Evolutionary conservation across 2,797 vertebrate species (phyloP).

Genomic region (Emys orbicularis): DNA sequence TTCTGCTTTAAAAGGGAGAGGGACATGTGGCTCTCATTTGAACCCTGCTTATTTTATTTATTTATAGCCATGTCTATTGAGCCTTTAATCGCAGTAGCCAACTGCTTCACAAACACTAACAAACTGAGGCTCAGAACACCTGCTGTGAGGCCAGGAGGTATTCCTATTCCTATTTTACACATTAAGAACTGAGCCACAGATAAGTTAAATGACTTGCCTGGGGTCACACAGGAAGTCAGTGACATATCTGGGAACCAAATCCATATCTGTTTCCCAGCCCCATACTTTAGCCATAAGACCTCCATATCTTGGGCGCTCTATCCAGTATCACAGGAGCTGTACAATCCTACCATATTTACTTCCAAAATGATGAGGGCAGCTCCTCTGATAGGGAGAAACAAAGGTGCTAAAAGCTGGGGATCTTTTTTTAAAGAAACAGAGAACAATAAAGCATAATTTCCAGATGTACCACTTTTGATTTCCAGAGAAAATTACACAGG

Average conservation of each 20-base stretch:
- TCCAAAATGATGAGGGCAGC: not conserved
- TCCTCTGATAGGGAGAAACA: not conserved
- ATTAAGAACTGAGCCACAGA: not conserved
- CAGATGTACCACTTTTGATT: constrained; percentile 20
- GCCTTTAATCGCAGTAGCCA: not conserved
- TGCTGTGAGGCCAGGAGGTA: not conserved
- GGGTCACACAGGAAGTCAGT: not conserved
- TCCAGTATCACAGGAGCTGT: not conserved
- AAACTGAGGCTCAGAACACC: not conserved
- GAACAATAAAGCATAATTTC: not conserved
- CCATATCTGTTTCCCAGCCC: not conserved
- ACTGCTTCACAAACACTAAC: not conserved
- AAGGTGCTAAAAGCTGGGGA: not conserved
- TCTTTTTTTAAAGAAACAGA: not conserved
- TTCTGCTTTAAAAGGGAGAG: not conserved
- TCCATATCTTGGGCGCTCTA: not conserved
- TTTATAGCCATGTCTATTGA: not conserved
- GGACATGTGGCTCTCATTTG: not conserved
- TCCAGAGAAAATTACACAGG: constrained; percentile 40
- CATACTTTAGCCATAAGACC: not conserved
- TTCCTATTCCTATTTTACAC: not conserved
- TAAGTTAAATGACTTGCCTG: not conserved
- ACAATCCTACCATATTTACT: rapidly evolving
- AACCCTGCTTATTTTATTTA: not conserved
- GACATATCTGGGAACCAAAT: not conserved